phyloP scores from a whole-genome alignment of 2,797 vertebrate genomes.

The Malurus splendens region DNA sequence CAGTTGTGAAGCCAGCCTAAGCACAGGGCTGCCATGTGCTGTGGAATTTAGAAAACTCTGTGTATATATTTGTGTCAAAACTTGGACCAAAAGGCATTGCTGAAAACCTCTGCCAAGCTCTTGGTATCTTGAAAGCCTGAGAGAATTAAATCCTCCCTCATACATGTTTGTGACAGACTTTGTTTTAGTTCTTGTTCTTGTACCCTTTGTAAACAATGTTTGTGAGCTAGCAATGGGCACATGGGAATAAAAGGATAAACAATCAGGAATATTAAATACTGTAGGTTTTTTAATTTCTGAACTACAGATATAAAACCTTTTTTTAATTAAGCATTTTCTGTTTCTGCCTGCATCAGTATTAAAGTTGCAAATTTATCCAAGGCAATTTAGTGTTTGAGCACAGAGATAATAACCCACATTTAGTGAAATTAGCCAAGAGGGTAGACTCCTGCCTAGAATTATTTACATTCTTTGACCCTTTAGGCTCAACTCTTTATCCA shows the following conservation, averaged over 20 bases:
- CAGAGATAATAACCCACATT: not conserved
- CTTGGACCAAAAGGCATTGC: not conserved
- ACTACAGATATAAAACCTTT: not conserved
- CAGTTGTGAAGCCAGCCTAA: not conserved
- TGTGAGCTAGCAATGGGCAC: not conserved
- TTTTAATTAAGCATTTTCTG: conserved; percentile 40
- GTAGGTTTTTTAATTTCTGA: not conserved
- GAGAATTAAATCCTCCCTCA: not conserved
- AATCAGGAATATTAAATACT: conserved; percentile 3
- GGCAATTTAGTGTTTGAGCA: not conserved
- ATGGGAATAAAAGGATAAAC: conserved; percentile 29
- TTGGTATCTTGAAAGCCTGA: not conserved
- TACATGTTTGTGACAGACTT: not conserved
- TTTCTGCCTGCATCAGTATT: not conserved
- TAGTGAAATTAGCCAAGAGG: conserved; percentile 20
- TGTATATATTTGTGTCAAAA: not conserved
- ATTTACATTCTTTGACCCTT: conserved; percentile 23
- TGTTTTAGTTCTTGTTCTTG: not conserved
- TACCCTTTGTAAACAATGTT: not conserved
- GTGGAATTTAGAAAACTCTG: not conserved
- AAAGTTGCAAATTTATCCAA: conserved; percentile 29
- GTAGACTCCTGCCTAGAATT: not conserved
- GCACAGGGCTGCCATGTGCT: not conserved
- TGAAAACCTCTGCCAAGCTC: not conserved
- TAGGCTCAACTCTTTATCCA: conserved; percentile 30